These are phyloP conservation scores for Timema podura DNA, from an alignment of 2,888 invertebrate genomes.

Conservation along the genomic window DNA sequence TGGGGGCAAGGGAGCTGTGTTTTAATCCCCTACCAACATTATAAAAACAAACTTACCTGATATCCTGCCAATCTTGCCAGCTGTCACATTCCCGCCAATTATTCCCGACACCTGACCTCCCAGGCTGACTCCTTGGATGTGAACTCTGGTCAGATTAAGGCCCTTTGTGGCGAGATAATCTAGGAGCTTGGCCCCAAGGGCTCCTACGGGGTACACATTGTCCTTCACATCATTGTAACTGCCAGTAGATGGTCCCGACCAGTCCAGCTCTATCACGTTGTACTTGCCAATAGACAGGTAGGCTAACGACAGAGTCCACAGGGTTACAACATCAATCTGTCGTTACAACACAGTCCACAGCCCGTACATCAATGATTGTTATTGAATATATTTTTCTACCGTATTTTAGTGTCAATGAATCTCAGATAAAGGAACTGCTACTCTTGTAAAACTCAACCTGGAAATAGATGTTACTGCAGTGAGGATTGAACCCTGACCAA, in stretches of 20 bases:
- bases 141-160: neutral
- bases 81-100: slow-evolving; percentile 1
- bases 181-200: neutral
- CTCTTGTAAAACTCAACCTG: too few species aligned
- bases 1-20: too few species aligned
- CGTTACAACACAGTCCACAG: too few species aligned
- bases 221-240: neutral
- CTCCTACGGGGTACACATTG: neutral
- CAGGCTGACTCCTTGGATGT: neutral
- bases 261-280: slow-evolving; percentile 8
- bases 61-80: slow-evolving; percentile 7
- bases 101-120: neutral
- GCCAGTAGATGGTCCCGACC: neutral
- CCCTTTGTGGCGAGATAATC: neutral
- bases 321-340: too few species aligned
- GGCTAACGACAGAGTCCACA: neutral
- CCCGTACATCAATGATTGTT: too few species aligned
- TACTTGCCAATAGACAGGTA: neutral
- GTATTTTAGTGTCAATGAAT: too few species aligned
- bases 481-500: too few species aligned
- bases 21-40: too few species aligned
- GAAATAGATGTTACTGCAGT: too few species aligned
- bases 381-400: too few species aligned
- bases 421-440: too few species aligned
- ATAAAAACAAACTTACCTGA: neutral